Base-by-base conservation (phyloP, 2,797 vertebrate genomes). In the Myripristis jacobus region DNA sequence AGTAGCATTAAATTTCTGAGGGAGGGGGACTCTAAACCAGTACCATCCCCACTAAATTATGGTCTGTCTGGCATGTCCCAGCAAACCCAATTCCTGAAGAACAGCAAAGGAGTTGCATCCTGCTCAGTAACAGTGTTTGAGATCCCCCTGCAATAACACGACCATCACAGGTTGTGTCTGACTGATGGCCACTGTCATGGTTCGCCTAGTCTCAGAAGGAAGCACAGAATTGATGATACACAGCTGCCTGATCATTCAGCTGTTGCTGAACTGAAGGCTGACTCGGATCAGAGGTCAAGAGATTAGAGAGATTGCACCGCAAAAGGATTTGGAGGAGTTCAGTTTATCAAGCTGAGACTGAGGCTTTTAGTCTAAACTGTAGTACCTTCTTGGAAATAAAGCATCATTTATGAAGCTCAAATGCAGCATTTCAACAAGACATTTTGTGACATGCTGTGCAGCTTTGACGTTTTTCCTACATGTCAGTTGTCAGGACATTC, bases 141-240 rank as follows among this genome's bases (percentile, higher is more conserved):
- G 47, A 55, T 72, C 56, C 31, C 44, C 51, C 22, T 71, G 29
- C 60, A 53, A 62, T 79, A 56, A 50, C 65, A 22, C 60, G 61
- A 58, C 70, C 41, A 41, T 66, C 36, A 0, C 24, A 41, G 67
- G 78, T 70, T 19, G 24, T 50, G 34, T 43, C 53, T 74, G 80
- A 87, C 66, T 74, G 70, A 85, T 85, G 43, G 56, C 50, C 36
- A 4, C 75, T 70, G 74, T 80, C 71, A 74, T 27, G 24, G 21
- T 47, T 29, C 38, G 25, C 7, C 62, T 47, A 13, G 56, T 83
- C 59, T 47, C 51, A 73, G 58, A 6, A 59, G 53, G 66, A 79
- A 75, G 70, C 48, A 34, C 53, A 60, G 70, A 72, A 81, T 41
- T 63, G 57, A 69, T 82, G 77, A 70, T 21, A 18, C 31, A 27